phyloP scores from a whole-genome alignment of 2,113 vertebrate species.

The Scolopax mira region DNA sequence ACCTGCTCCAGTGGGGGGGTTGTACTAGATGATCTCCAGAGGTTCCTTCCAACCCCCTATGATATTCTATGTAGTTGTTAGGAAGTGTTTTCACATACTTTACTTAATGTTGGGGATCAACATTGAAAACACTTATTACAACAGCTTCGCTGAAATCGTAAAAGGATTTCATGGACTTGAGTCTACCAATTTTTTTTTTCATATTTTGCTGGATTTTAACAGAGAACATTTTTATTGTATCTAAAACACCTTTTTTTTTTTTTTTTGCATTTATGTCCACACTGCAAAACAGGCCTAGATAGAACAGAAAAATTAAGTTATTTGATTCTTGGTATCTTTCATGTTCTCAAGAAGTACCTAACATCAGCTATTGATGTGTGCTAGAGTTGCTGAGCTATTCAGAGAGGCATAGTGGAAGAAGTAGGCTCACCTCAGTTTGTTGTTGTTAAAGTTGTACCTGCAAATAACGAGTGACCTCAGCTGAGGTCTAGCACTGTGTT shows the following conservation, averaged over 20 bases:
- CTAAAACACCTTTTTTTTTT: not conserved
- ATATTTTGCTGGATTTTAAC: not conserved
- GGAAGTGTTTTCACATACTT: not conserved
- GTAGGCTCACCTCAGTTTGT: rapidly evolving
- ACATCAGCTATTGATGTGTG: not conserved
- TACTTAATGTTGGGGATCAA: not conserved
- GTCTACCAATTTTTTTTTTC: not conserved
- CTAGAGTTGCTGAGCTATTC: not conserved
- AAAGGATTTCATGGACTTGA: not conserved
- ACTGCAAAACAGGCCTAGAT: not conserved
- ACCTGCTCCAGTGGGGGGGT: too few relatives aligned
- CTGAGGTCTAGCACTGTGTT: not conserved
- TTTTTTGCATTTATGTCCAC: not conserved
- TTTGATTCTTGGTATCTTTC: not conserved
- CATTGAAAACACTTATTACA: not conserved
- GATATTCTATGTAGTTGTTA: not conserved
- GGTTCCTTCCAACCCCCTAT: too few relatives aligned
- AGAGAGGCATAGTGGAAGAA: not conserved
- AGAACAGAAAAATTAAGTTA: not conserved
- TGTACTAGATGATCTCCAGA: too few relatives aligned
- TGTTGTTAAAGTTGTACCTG: rapidly evolving
- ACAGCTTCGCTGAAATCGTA: not conserved
- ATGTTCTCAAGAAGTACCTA: not conserved
- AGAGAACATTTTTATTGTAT: not conserved
- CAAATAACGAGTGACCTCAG: not conserved